phyloP scores from a whole-genome alignment of 1,140 invertebrate genomes.

The Cephus cinctus region DNA sequence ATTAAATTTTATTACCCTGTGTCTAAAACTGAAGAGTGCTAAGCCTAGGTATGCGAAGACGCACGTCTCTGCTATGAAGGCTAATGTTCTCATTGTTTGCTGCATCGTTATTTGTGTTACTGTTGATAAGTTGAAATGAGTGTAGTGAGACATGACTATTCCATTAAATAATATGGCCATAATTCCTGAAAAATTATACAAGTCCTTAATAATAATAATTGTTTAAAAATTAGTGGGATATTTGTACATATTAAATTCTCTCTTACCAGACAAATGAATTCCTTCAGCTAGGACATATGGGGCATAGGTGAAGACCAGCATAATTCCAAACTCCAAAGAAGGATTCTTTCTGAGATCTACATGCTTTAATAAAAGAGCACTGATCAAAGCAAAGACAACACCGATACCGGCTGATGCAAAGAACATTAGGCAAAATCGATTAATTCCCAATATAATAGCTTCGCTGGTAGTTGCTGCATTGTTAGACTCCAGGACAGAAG shows the following conservation, averaged over 20 bases:
- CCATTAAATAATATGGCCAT: slow-evolving; percentile 99
- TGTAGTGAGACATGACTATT: slow-evolving; percentile 99
- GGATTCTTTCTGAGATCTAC: slow-evolving; percentile 96
- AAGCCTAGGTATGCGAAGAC: slow-evolving; percentile 99
- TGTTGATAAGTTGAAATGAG: slow-evolving; percentile 97
- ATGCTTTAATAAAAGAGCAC: slow-evolving; percentile 93
- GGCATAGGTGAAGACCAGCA: slow-evolving; percentile 97
- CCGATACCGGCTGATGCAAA: slow-evolving; percentile 97
- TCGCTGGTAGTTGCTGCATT: slow-evolving; percentile 70
- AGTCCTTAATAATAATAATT: slow-evolving; percentile 11
- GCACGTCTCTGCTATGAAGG: slow-evolving; percentile 98
- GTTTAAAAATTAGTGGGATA: background rate
- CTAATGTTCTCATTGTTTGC: slow-evolving; percentile 95
- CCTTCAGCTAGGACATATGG: slow-evolving; percentile 98
- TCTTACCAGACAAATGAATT: slow-evolving; percentile 86
- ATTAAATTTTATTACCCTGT: slow-evolving; percentile 53
- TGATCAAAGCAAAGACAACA: slow-evolving; percentile 91
- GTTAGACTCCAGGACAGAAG: slow-evolving; percentile 79
- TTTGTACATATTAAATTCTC: background rate
- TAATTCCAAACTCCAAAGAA: slow-evolving; percentile 96
- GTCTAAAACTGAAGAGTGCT: slow-evolving; percentile 95
- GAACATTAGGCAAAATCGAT: slow-evolving; percentile 95
- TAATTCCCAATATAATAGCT: slow-evolving; percentile 86
- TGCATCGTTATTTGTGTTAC: slow-evolving; percentile 99
- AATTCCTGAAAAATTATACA: slow-evolving; percentile 75